Evolutionary conservation across 1,140 invertebrate genomes (phyloP), one percentile per base, ranked within the genome.

Genomic region (Lethrus apterus): DNA sequence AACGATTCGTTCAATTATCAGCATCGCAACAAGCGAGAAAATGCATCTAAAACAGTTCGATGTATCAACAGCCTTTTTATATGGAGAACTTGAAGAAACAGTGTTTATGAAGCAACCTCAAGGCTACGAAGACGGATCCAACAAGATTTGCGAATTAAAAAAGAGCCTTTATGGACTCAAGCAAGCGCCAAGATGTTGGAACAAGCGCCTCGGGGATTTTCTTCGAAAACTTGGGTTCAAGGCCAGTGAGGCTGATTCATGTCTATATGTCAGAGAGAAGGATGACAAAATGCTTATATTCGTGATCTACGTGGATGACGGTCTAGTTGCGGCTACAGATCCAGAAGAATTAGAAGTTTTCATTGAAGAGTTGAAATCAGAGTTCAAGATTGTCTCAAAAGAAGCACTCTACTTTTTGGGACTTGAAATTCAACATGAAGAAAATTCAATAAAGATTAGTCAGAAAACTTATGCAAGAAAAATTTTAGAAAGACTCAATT

Each of bases 61-160:
- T n/a, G n/a, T n/a, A n/a, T n/a, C n/a, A n/a, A n/a, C n/a, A n/a
- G n/a, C n/a, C n/a, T n/a, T n/a, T n/a, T n/a, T n/a, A n/a, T 63
- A 72, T 59, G 68, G 62, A 5, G 41, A 57, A n/a, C 36, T 74
- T 14, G 44, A 69, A 13, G 69, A 72, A 55, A 54, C 55, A 32
- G 56, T 72, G 1, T 72, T 57, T 43, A 66, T 72, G 59, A 35
- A 57, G 23, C 57, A 63, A 46, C 65, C 69, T 10, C 55, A 68
- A 52, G 64, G 66, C 5, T 66, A 52, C 34, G 45, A 58, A 3
- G 52, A 56, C 45, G 31, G 44, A n/a, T 33, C 32, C 30, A 26
- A 35, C 23, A 33, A 50, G 35, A 59, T 62, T 11, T 68, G 58
- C 36, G 52, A 40, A 32, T 41, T 73, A 4, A 52, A 64, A 4